Evolutionary conservation across 2,797 vertebrate species (phyloP).

Genomic region (Typhlichthys eigenmanni): DNA sequence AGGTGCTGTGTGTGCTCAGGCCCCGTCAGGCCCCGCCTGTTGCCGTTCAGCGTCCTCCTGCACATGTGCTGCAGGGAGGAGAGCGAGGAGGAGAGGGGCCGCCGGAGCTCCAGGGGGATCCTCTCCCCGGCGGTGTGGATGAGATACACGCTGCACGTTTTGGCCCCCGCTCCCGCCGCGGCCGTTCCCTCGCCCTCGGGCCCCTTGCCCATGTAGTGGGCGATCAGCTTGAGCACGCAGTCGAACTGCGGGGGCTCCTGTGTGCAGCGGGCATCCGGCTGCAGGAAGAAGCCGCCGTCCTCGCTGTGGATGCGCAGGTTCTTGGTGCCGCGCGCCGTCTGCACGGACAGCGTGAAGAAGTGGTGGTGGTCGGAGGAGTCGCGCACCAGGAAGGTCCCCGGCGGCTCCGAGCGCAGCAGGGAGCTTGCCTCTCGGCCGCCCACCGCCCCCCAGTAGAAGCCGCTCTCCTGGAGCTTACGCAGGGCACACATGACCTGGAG

Average conservation of each 20-base stretch:
- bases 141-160: constrained; percentile 83
- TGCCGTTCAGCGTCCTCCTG: constrained; percentile 89
- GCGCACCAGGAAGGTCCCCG: constrained; percentile 94
- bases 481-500: constrained; percentile 85
- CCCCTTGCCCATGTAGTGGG: constrained; percentile 90
- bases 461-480: constrained; percentile 94
- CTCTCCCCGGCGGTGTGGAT: constrained; percentile 92
- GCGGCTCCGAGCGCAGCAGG: constrained; percentile 85
- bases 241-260: constrained; percentile 90
- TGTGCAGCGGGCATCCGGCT: constrained; percentile 88
- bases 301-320: constrained; percentile 97
- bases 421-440: constrained; percentile 91
- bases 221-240: constrained; percentile 94
- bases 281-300: constrained; percentile 88
- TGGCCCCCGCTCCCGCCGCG: constrained; percentile 40
- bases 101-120: constrained; percentile 88
- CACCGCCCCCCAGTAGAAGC: constrained; percentile 96
- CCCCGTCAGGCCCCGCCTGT: constrained; percentile 77
- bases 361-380: constrained; percentile 96
- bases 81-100: constrained; percentile 87
- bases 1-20: constrained; percentile 79
- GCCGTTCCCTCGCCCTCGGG: constrained; percentile 31
- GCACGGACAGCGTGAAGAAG: constrained; percentile 97
- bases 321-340: constrained; percentile 91
- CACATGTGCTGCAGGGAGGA: constrained; percentile 94